phyloP scores from a whole-genome alignment of 2,888 invertebrate genomes.

The Lasioglossum figueresi region DNA sequence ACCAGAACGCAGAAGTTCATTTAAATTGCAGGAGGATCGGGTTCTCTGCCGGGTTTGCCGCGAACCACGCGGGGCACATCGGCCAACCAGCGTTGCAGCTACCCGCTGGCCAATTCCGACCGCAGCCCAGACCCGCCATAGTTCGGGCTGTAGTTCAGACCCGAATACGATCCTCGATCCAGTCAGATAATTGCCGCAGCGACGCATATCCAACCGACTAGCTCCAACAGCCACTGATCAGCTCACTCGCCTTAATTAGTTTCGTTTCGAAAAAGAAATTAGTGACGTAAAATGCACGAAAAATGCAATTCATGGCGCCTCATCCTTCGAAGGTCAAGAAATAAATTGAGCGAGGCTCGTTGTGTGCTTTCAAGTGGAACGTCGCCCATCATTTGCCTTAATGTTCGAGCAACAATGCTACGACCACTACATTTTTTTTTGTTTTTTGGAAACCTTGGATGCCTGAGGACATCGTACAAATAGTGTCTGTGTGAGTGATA shows the following conservation, averaged over 20 bases:
- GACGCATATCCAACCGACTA: not conserved
- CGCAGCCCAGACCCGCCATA: constrained; percentile 46
- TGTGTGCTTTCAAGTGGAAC: too few relatives aligned
- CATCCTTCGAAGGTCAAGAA: too few relatives aligned
- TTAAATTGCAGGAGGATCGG: constrained; percentile 51
- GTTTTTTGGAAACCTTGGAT: too few relatives aligned
- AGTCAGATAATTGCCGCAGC: constrained; percentile 55
- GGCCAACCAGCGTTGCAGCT: constrained; percentile 48
- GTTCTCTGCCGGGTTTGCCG: constrained; percentile 34
- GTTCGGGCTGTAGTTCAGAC: constrained; percentile 35
- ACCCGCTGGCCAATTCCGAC: constrained; percentile 49
- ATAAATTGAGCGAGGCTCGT: too few relatives aligned
- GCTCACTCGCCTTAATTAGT: not conserved
- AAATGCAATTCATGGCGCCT: too few relatives aligned
- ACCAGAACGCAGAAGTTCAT: constrained; percentile 41
- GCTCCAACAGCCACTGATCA: not conserved
- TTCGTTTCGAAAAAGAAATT: not conserved
- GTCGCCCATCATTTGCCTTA: too few relatives aligned
- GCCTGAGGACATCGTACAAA: too few relatives aligned
- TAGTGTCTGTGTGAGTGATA: too few relatives aligned
- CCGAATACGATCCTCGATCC: constrained; percentile 38
- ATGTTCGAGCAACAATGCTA: too few relatives aligned
- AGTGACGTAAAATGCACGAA: too few relatives aligned
- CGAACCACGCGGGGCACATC: constrained; percentile 47
- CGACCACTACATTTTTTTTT: too few relatives aligned